These are phyloP conservation scores for Agonum fuliginosum DNA, from an alignment of 2,888 invertebrate genomes.

Conservation along the genomic window DNA sequence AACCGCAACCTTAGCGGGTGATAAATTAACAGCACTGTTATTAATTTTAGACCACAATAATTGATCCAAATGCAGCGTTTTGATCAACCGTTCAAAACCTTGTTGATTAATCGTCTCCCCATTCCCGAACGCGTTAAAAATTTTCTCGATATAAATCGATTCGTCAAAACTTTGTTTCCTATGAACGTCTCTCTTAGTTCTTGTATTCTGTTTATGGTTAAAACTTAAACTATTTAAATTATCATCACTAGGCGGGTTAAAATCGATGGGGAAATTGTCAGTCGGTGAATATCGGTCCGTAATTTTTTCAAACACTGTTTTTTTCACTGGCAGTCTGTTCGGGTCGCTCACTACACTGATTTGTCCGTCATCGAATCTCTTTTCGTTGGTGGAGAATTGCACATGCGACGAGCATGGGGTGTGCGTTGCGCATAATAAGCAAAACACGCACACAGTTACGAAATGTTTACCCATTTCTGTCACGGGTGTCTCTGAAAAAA, in stretches of 20 bases:
- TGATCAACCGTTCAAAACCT: slow-evolving; percentile 82
- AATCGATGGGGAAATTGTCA: slow-evolving; percentile 27
- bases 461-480: slow-evolving; percentile 77
- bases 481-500: slow-evolving; percentile 50
- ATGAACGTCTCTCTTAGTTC: slow-evolving; percentile 38
- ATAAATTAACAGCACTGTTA: slow-evolving; percentile 17
- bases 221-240: slow-evolving; percentile 38
- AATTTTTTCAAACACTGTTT: slow-evolving; percentile 55
- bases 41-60: slow-evolving; percentile 66
- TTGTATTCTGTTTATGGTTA: slow-evolving; percentile 5
- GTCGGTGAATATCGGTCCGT: slow-evolving; percentile 52
- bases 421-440: slow-evolving; percentile 86
- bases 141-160: slow-evolving; percentile 77
- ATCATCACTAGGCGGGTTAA: slow-evolving; percentile 20
- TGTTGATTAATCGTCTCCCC: slow-evolving; percentile 79
- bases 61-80: slow-evolving; percentile 76
- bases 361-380: slow-evolving; percentile 53
- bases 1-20: slow-evolving; percentile 29
- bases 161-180: slow-evolving; percentile 47
- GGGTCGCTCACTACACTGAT: slow-evolving; percentile 61
- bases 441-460: slow-evolving; percentile 89
- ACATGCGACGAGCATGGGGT: slow-evolving; percentile 84
- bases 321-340: slow-evolving; percentile 54
- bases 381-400: slow-evolving; percentile 67
- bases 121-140: slow-evolving; percentile 82